Conservation (phyloP, 2,113 vertebrate species). For the Pavo muticus region DNA sequence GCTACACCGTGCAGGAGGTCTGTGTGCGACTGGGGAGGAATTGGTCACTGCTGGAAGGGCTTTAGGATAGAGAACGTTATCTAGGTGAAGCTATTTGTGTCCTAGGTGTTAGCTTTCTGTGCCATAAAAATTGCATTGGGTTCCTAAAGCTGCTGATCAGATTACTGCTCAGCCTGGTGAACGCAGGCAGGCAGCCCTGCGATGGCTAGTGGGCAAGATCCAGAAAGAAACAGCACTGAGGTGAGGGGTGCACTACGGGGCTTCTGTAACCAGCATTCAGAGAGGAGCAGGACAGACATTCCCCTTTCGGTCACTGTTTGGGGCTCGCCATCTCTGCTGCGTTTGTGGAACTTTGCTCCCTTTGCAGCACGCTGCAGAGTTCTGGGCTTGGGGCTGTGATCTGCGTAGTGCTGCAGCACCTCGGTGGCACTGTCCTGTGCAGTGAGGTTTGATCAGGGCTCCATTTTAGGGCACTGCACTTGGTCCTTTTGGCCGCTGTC, state of each 20-base stretch:
- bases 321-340: not conserved
- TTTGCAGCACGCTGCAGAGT: rapidly evolving
- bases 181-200: rapidly evolving
- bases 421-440: not conserved
- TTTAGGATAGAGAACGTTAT: not conserved
- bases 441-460: not conserved
- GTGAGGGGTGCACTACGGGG: not conserved
- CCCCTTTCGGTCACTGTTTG: not conserved
- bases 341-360: not conserved
- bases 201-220: rapidly evolving
- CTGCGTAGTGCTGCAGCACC: not conserved
- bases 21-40: not conserved
- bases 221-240: not conserved
- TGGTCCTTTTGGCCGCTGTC: not conserved
- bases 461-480: not conserved
- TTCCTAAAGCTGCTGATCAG: not conserved
- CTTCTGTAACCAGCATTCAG: not conserved
- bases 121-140: not conserved
- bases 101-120: not conserved
- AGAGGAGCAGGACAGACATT: not conserved
- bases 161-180: not conserved
- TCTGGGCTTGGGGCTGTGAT: not conserved
- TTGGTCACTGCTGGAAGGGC: rapidly evolving
- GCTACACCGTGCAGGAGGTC: not conserved
- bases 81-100: not conserved